Evolutionary conservation across 2,113 vertebrate genomes (phyloP).

Genomic region (Corythaixoides concolor): DNA sequence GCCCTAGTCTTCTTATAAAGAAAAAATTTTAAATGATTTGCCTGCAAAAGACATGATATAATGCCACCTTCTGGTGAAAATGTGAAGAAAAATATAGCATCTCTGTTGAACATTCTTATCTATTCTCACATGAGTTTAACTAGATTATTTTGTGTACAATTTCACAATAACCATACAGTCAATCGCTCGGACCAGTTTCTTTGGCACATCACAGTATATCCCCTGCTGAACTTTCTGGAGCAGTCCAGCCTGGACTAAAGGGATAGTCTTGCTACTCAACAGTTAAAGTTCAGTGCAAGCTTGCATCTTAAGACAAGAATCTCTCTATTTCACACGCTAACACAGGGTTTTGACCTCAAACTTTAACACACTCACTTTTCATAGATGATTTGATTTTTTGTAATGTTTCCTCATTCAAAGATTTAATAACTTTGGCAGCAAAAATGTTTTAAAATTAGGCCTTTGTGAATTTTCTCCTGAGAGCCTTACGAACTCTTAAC

Average conservation of each 20-base stretch:
- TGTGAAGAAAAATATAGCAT: background rate
- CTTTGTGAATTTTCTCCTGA: constrained; percentile 3
- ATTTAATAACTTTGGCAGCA: background rate
- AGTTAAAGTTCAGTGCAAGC: background rate
- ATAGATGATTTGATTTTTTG: background rate
- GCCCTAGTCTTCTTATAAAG: background rate
- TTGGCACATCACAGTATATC: background rate
- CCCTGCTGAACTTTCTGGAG: background rate
- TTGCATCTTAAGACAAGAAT: background rate
- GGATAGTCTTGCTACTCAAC: background rate
- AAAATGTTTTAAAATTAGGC: background rate
- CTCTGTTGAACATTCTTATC: background rate
- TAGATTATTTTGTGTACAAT: background rate
- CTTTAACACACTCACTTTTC: background rate
- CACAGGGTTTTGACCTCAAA: background rate
- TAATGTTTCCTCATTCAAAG: background rate
- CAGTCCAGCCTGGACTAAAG: background rate
- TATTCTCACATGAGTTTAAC: background rate
- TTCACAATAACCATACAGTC: background rate
- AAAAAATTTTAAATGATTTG: background rate
- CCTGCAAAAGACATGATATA: constrained; percentile 58
- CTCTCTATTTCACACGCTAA: background rate
- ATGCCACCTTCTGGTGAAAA: constrained; percentile 75
- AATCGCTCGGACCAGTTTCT: background rate
- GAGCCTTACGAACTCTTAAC: background rate